Percentiles rank a stretch among this genome's conserved stretches.
These are phyloP conservation scores for Thalpophila matura DNA, from an alignment of 2,888 invertebrate genomes.

Conservation along the genomic window DNA sequence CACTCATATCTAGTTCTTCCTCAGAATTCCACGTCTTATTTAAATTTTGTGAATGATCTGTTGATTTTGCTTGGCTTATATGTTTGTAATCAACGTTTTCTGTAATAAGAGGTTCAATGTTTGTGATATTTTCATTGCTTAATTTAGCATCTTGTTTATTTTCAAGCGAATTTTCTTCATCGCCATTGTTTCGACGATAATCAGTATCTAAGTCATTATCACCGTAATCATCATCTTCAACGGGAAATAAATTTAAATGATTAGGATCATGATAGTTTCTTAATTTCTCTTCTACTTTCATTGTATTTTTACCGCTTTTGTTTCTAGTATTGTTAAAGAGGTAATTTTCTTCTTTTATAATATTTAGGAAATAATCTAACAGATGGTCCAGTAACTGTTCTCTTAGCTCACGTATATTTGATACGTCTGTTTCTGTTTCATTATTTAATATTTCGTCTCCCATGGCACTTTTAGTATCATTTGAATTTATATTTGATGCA, in stretches of 20 bases:
- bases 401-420: constrained; percentile 47
- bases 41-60: not conserved
- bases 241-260: constrained; percentile 25
- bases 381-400: constrained; percentile 50
- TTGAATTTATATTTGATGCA: not conserved
- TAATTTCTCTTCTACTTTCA: constrained; percentile 48
- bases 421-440: not conserved
- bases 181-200: not conserved
- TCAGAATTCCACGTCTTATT: not conserved
- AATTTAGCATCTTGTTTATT: not conserved
- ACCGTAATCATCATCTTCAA: constrained; percentile 15
- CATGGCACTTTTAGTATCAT: not conserved
- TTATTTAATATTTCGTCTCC: not conserved
- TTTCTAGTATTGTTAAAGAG: constrained; percentile 35
- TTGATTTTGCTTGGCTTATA: not conserved
- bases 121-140: not conserved
- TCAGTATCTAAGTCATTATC: constrained; percentile 3
- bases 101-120: not conserved
- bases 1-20: not conserved
- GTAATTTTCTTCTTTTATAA: constrained; percentile 45
- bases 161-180: not conserved
- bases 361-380: constrained; percentile 53
- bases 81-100: not conserved
- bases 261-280: constrained; percentile 51
- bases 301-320: constrained; percentile 30